Conservation (phyloP, 2,797 vertebrate genomes). For the Macrochelys suwanniensis region DNA sequence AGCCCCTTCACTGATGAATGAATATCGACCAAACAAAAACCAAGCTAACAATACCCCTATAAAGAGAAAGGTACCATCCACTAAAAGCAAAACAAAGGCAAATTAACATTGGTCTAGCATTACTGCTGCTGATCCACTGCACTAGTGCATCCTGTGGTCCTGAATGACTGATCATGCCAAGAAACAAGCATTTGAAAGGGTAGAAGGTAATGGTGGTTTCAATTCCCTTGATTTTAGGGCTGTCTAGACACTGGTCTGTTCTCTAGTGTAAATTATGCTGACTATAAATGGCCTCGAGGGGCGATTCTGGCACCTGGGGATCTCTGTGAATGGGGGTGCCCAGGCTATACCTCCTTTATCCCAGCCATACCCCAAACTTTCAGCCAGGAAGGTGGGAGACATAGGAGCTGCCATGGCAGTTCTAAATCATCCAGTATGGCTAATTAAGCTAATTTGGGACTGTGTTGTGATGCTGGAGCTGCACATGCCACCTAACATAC, state of each 20-base stretch:
- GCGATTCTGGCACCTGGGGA: not conserved
- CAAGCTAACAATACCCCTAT: not conserved
- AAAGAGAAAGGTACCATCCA: not conserved
- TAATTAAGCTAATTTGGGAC: not conserved
- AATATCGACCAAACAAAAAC: not conserved
- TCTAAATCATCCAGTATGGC: not conserved
- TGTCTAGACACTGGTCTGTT: fast-evolving
- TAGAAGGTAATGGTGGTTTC: not conserved
- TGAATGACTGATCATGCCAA: not conserved
- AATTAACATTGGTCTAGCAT: not conserved
- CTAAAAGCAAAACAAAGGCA: not conserved
- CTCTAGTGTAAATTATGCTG: fast-evolving
- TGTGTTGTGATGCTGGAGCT: not conserved
- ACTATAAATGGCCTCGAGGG: not conserved
- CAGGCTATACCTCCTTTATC: not conserved
- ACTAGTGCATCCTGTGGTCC: not conserved
- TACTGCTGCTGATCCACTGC: not conserved
- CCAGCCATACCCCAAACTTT: not conserved
- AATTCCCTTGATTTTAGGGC: not conserved
- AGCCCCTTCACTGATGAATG: not conserved
- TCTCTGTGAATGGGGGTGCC: not conserved
- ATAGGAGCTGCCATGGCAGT: not conserved
- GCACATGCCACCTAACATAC: not conserved
- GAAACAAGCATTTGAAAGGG: not conserved
- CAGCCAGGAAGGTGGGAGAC: fast-evolving